These are phyloP conservation scores for Cerceris ruficornis DNA, from an alignment of 2,888 invertebrate species.

Conservation along the genomic window DNA sequence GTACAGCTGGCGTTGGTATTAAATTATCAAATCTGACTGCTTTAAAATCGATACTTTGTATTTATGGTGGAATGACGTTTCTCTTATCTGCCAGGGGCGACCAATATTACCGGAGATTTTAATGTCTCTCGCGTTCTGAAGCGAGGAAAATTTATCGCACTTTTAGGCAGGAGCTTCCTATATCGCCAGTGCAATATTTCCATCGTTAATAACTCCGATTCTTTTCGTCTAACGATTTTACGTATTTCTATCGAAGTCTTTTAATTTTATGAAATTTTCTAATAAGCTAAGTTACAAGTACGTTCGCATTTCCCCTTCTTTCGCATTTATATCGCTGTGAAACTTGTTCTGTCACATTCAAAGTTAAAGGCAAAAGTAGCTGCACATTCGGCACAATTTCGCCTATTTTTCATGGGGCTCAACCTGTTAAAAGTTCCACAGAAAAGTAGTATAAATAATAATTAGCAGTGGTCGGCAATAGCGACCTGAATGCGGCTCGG, in stretches of 20 bases:
- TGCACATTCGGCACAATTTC: no score
- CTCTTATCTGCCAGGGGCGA: constrained; percentile 17
- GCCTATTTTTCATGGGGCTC: neutral
- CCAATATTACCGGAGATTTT: constrained; percentile 13
- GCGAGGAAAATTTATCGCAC: constrained; percentile 16
- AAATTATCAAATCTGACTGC: constrained; percentile 28
- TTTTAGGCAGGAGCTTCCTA: neutral
- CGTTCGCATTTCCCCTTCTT: no score
- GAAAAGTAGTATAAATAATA: no score
- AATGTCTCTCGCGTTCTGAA: constrained; percentile 5
- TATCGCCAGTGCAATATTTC: constrained; percentile 21
- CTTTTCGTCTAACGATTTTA: no score
- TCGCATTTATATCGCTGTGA: neutral
- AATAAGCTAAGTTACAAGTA: no score
- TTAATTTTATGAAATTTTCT: no score
- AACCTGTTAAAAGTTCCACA: neutral
- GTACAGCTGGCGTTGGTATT: constrained; percentile 13
- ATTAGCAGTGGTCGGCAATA: no score
- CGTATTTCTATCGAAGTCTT: no score
- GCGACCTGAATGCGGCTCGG: no score
- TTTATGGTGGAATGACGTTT: constrained; percentile 13
- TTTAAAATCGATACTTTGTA: constrained; percentile 29
- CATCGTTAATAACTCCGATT: neutral
- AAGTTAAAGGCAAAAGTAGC: no score
- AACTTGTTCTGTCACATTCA: no score